These are phyloP conservation scores for Syngnathoides biaculeatus DNA, from an alignment of 2,113 vertebrate genomes.

Conservation along the genomic window DNA sequence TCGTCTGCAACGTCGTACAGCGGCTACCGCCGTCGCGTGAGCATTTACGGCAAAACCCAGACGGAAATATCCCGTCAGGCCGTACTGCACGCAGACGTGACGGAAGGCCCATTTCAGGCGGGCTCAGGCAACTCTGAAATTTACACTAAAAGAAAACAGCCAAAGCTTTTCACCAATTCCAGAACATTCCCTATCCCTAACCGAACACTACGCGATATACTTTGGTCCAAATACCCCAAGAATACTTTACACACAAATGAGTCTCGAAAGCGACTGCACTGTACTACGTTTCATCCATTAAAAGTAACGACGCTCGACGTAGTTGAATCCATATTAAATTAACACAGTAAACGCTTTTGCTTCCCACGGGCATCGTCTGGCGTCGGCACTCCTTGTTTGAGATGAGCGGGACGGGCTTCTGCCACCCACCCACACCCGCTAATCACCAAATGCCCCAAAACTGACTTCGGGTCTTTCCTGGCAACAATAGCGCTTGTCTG, in stretches of 20 bases:
- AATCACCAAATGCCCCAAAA: no score
- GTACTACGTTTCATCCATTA: no score
- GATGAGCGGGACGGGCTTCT: no score
- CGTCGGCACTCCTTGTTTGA: no score
- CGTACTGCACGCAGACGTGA: neutral
- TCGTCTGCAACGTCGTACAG: conserved; percentile 65
- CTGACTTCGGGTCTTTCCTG: no score
- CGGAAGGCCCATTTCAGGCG: neutral
- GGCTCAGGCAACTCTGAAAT: neutral
- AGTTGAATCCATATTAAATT: no score
- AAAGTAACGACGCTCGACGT: no score
- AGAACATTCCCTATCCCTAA: neutral
- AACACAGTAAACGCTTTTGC: no score
- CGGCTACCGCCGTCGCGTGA: conserved; percentile 20
- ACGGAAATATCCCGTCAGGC: conserved; percentile 35
- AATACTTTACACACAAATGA: neutral
- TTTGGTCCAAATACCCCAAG: neutral
- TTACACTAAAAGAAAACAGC: neutral
- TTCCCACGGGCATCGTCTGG: no score
- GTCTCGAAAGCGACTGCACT: neutral
- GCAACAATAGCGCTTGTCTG: no score
- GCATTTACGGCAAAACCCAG: conserved; percentile 21
- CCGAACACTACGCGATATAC: neutral
- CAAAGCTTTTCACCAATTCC: neutral
- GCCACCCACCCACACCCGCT: no score